Base-by-base conservation (phyloP, 2,888 invertebrate species). In the Perizoma affinitatum region DNA sequence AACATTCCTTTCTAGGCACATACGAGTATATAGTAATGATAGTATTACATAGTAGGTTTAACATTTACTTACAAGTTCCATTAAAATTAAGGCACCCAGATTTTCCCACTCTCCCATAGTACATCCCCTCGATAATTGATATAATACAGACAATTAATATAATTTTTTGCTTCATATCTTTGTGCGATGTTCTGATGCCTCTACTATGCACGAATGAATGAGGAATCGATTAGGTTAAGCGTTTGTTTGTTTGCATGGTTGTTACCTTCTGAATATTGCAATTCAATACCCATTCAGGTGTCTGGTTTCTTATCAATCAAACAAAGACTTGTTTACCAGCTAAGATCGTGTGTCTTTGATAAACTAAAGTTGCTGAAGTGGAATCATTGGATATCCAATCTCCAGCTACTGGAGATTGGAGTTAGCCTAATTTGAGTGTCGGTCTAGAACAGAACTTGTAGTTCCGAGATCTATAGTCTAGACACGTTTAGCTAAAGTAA, bases 11-110 rank as follows among this genome's bases (percentile, higher is more conserved):
- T 22, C 22, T 2, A 22, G 3, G 22, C 3, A 22, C 22, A 1
- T 1, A 22, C 22, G 22, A 22, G 22, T 22, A 22, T 22, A 22
- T 22, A 22, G 22, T 22, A 22, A 22, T 22, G 22, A 3, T 2
- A 22, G 22, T 22, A 22, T 22, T 22, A 22, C 22, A 22, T 22
- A 22, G 22, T 22, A 38, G 38, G 38, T 33, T 34, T 10, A 4
- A 5, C 9, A 54, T 42, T 4, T 75, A 90, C 90, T 88, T 65
- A 90, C 90, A 90, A 38, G 88, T 87, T 41, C 74, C 72, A 67
- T 90, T 90, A 66, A 69, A 90, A 47, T 71, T 75, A 4, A 90
- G 73, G 49, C 90, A 90, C 3, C 80, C 83, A 6, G 66, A 63
- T 42, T 66, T 71, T 0, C 86, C 85, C 7, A 90, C 78, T 61